Evolutionary conservation across 1,140 invertebrate genomes (phyloP), one percentile per base, ranked within the genome.

Genomic region (Tribolium castaneum): DNA sequence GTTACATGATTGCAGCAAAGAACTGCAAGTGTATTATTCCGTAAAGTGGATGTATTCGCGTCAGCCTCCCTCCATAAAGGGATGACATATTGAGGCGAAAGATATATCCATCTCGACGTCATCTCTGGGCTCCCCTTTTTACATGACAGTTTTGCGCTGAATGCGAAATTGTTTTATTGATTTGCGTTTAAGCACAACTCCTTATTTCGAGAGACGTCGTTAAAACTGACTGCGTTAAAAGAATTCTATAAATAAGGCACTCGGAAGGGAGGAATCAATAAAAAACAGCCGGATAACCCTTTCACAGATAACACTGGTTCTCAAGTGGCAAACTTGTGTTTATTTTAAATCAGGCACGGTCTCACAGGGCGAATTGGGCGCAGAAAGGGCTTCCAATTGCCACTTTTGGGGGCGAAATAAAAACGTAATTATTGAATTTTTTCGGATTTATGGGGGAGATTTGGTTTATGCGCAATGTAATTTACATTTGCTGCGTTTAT

Each of bases 81-180:
- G 52, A 73, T 73, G 71, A 73, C 71, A 73, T 73, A 73, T 73
- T 73, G 49, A 35, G 22, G 49, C 49, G 34, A 34, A 52, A 25
- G 10, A 73, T 50, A 34, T 50, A 73, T 73, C 71, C 52, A 73
- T 72, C 50, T 50, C 10, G 14, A 25, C 52, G 50, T 54, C 71
- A 54, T 54, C 54, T 45, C 52, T 12, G 3, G 25, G 25, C 6
- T 52, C 14, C 30, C 13, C 22, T 54, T 54, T 30, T 45, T 54
- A 30, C 22, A 54, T 54, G 71, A 73, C 71, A 73, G 19, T 50
- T 25, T 19, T 45, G 70, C 39, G 35, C 45, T 73, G 71, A 73
- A 73, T 73, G 71, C 13, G 19, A 54, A 52, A 73, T 73, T 73
- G 71, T 73, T 54, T 73, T 72, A 54, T 73, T 73, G 59, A 66